Percentiles rank a stretch among this genome's conserved stretches.
phyloP scores from a whole-genome alignment of 2,113 vertebrate genomes.

The Leptobrachium leishanense region DNA sequence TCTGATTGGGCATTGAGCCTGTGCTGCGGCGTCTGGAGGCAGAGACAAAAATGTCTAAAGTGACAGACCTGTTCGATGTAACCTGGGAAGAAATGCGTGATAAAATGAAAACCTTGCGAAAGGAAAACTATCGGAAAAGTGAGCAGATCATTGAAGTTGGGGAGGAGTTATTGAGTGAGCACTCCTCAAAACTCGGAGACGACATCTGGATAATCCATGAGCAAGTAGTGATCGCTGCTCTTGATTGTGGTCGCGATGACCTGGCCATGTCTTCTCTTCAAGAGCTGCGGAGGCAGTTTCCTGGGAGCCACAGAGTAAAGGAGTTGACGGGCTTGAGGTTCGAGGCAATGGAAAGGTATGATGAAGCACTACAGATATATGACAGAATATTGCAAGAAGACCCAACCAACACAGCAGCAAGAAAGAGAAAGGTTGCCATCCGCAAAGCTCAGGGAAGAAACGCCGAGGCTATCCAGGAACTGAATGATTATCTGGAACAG shows the following conservation, averaged over 20 bases:
- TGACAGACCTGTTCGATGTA: too few relatives aligned
- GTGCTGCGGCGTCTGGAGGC: too few relatives aligned
- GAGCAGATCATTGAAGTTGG: constrained; percentile 98
- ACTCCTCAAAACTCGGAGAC: constrained; percentile 93
- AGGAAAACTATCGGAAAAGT: constrained; percentile 94
- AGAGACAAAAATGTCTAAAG: too few relatives aligned
- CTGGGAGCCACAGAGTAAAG: constrained; percentile 97
- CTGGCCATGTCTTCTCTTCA: constrained; percentile 95
- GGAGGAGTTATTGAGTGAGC: constrained; percentile 92
- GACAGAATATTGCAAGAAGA: constrained; percentile 97
- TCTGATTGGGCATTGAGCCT: too few relatives aligned
- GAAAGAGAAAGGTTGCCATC: constrained; percentile 99
- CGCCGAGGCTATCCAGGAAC: constrained; percentile 92
- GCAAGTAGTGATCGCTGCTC: constrained; percentile 96
- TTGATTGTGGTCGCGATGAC: constrained; percentile 97
- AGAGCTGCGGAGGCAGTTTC: constrained; percentile 93
- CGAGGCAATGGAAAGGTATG: constrained; percentile 98
- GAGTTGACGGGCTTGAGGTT: constrained; percentile 95
- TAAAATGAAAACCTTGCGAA: constrained; percentile 97
- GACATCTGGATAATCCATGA: constrained; percentile 99
- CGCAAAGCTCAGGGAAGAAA: constrained; percentile 96
- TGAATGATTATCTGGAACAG: constrained; percentile 99
- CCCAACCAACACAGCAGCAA: constrained; percentile 95
- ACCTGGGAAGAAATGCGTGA: constrained; percentile 87
- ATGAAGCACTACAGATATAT: constrained; percentile 94